These are phyloP conservation scores for Varecia variegata DNA, from an alignment of 2,797 vertebrate genomes.

Conservation along the genomic window DNA sequence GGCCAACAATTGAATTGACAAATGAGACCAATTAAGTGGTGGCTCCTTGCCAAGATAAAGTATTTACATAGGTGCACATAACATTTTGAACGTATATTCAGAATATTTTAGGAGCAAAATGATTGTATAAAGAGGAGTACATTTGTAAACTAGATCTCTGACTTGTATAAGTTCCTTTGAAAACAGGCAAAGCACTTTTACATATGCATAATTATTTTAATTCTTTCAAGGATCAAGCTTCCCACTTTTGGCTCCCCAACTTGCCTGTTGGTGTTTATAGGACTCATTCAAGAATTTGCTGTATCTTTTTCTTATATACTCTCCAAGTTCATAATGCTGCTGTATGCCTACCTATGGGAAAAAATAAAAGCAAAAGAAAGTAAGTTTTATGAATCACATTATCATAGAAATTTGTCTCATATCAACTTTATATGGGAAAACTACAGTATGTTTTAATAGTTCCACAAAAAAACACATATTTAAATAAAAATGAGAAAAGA, in stretches of 20 bases:
- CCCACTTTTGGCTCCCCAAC: neutral
- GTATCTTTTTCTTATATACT: slow-evolving; percentile 82
- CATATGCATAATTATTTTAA: neutral
- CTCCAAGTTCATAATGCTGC: slow-evolving; percentile 85
- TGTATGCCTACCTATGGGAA: slow-evolving; percentile 82
- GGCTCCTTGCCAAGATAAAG: neutral
- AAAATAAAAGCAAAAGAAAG: slow-evolving; percentile 28
- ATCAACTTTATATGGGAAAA: neutral
- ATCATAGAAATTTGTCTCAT: neutral
- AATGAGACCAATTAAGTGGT: neutral
- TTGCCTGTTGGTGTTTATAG: slow-evolving; percentile 84
- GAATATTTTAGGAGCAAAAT: neutral
- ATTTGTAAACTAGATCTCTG: slow-evolving; percentile 11
- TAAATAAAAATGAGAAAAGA: neutral
- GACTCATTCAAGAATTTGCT: slow-evolving; percentile 81
- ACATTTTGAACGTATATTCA: neutral
- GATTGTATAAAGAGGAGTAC: neutral
- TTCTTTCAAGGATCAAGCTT: neutral
- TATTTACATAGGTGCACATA: neutral
- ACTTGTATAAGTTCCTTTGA: neutral
- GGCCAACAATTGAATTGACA: neutral
- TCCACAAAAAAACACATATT: neutral
- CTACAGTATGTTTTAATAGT: neutral
- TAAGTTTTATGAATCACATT: neutral
- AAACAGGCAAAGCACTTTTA: neutral